Percentiles rank a stretch among this genome's conserved stretches.
Conservation (phyloP, 2,113 vertebrate genomes). For the Stegostoma tigrinum region DNA sequence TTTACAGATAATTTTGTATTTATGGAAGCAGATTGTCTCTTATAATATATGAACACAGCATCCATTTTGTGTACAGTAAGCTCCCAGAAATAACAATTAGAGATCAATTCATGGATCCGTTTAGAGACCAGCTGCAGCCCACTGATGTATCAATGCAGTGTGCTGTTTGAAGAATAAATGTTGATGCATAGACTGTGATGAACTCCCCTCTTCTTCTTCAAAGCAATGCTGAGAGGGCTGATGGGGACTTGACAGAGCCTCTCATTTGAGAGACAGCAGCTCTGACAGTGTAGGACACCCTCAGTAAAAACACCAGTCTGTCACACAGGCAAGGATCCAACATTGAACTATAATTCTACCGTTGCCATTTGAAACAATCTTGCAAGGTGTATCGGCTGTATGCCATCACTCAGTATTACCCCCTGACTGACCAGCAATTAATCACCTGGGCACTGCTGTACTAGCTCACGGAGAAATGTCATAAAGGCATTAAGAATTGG, state of each 20-base stretch:
- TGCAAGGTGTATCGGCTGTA: background rate
- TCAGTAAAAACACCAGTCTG: too few relatives aligned
- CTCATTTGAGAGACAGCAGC: background rate
- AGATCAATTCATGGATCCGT: background rate
- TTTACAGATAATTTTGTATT: background rate
- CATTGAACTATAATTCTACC: background rate
- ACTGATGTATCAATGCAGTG: background rate
- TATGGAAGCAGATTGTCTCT: background rate
- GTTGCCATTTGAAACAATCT: background rate
- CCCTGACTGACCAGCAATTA: background rate
- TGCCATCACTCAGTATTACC: background rate
- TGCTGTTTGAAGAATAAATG: background rate
- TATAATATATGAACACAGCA: background rate
- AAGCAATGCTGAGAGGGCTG: background rate
- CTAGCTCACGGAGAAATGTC: fast-evolving
- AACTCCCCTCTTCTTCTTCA: background rate
- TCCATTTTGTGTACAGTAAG: background rate
- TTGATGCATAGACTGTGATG: background rate
- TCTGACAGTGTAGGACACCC: background rate
- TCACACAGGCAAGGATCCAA: too few relatives aligned
- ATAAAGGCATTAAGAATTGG: background rate
- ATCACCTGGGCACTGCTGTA: background rate
- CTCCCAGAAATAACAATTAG: background rate
- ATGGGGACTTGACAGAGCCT: background rate
- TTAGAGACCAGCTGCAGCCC: background rate